Base-by-base conservation (phyloP, 2,113 vertebrate species). In the Oryzias melastigma region DNA sequence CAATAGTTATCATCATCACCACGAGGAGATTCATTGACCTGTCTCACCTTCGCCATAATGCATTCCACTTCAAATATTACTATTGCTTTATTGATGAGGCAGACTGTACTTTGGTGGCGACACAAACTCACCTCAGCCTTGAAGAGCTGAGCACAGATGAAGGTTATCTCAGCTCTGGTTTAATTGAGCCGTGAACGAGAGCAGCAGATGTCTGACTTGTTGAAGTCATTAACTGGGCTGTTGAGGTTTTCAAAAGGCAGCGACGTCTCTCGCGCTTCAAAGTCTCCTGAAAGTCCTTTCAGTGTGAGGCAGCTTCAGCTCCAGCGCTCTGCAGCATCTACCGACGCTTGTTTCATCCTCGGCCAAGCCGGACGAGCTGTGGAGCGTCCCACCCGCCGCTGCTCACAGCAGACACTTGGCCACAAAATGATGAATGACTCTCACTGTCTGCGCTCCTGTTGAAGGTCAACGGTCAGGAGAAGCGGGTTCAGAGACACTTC, bases 391-490 rank as follows among this genome's bases (percentile, higher is more conserved):
- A 10, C 54, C 50, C 42, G 10, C 72, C 53, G 62, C 35, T 73
- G 66, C 7, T 71, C 75, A 73, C 25, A 10, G 44, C 50, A 24
- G 55, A 67, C 24, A 55, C 54, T 42, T 20, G 60, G 61, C 45
- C 47, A n/a, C n/a, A 61, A 49, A 57, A 81, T 22, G 79, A 85
- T 8, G 51, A 69, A 75, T 54, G 75, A 76, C 71, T 61, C 40
- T 60, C 63, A 0, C 54, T 58, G 43, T 65, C 62, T 49, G 63
- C 56, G 58, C 58, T 50, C 56, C 55, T 22, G 56, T 55, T 78
- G 77, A 87, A 89, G 85, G 88, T 85, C 80, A 83, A 40, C 56
- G 63, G 65, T 74, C 60, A 27, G 68, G 50, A 56, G 52, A 45
- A 27, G 35, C 22, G n/a, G 20, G 45, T 64, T 57, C 44, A 71